Evolutionary conservation across 2,888 invertebrate species (phyloP).

Genomic region (Doris montereyensis): DNA sequence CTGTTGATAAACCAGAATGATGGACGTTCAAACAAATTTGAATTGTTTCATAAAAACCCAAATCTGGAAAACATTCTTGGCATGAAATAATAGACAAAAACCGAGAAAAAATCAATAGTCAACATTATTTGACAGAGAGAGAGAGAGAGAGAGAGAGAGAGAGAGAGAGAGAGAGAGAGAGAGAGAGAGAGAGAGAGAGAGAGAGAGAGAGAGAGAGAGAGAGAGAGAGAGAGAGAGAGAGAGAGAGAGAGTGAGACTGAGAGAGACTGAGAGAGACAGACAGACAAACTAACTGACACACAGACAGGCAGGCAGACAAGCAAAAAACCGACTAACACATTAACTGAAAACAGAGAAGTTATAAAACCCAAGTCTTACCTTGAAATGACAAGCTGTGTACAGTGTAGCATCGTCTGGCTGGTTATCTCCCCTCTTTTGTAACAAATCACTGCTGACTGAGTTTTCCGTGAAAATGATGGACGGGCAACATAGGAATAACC

Average conservation of each 20-base stretch:
- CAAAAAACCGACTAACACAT: too few relatives aligned
- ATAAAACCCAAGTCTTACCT: slow-evolving; percentile 56
- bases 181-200: background rate
- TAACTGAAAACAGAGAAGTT: too few relatives aligned
- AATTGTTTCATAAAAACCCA: too few relatives aligned
- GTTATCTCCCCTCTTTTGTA: slow-evolving; percentile 55
- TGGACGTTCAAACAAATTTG: too few relatives aligned
- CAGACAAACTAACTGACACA: too few relatives aligned
- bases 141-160: background rate
- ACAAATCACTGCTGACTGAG: slow-evolving; percentile 73
- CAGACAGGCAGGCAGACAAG: too few relatives aligned
- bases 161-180: background rate
- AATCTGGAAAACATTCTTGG: too few relatives aligned
- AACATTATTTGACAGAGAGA: background rate
- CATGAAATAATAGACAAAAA: too few relatives aligned
- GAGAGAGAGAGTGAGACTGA: background rate
- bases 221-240: background rate
- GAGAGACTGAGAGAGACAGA: background rate
- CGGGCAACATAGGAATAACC: slow-evolving; percentile 97
- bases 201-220: background rate
- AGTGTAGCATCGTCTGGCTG: slow-evolving; percentile 64
- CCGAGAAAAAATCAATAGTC: too few relatives aligned
- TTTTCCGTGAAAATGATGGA: slow-evolving; percentile 83
- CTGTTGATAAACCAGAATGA: too few relatives aligned
- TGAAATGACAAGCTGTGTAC: slow-evolving; percentile 64